Conservation (phyloP, 2,888 invertebrate genomes). For the Drosophila picticornis region DNA sequence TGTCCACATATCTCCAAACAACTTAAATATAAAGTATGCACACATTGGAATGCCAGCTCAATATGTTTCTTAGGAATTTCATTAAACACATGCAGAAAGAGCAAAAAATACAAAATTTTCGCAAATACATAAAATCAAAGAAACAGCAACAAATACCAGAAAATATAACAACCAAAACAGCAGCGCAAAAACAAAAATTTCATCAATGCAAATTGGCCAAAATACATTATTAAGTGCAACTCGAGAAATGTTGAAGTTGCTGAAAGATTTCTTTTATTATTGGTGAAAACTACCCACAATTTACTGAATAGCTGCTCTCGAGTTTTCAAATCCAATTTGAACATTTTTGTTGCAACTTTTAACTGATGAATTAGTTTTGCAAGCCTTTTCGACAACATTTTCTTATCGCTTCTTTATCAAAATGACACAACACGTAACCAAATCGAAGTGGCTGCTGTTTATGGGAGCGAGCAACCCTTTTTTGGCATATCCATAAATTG, state of each 20-base stretch:
- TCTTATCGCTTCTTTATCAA: conserved; percentile 23
- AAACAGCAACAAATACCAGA: conserved; percentile 5
- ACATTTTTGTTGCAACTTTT: conserved; percentile 31
- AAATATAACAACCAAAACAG: conserved; percentile 8
- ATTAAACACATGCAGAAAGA: conserved; percentile 58
- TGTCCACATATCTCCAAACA: not conserved
- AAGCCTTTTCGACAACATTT: conserved; percentile 28
- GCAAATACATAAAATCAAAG: conserved; percentile 29
- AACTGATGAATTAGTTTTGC: conserved; percentile 36
- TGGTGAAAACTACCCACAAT: conserved; percentile 20
- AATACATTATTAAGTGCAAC: conserved; percentile 44
- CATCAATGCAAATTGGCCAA: conserved; percentile 48
- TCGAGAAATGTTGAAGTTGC: conserved; percentile 35
- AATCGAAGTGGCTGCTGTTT: not conserved
- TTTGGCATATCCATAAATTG: conserved; percentile 6
- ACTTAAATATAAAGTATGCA: conserved; percentile 11
- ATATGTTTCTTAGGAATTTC: conserved; percentile 54
- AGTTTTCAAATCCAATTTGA: conserved; percentile 39
- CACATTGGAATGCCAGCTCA: conserved; percentile 22
- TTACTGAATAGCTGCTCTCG: conserved; percentile 13
- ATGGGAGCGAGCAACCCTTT: not conserved
- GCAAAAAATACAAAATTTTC: conserved; percentile 34
- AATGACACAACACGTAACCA: not conserved
- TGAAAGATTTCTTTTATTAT: conserved; percentile 29
- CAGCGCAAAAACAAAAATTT: not conserved